A percentile compares a stretch with the other conserved stretches of the same genome.
phyloP scores from a whole-genome alignment of 1,140 invertebrate genomes.

The Schlechtendalia chinensis region DNA sequence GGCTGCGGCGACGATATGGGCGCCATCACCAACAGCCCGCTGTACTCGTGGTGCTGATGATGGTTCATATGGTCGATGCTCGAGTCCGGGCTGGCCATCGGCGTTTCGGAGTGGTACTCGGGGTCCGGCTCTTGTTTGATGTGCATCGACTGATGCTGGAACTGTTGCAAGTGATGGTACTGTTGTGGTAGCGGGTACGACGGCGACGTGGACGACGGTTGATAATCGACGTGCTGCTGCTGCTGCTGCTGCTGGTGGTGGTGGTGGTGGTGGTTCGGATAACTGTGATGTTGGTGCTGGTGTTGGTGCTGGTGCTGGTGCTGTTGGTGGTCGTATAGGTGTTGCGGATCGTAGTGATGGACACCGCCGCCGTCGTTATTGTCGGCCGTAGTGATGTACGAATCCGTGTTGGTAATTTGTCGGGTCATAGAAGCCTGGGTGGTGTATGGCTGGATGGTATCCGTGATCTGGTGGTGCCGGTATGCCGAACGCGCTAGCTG shows the following conservation, averaged over 20 bases:
- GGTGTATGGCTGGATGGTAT: conserved; percentile 55
- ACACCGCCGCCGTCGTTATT: not conserved
- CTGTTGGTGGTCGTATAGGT: conserved; percentile 57
- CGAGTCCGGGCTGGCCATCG: conserved; percentile 42
- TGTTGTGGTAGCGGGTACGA: conserved; percentile 39
- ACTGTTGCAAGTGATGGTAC: not conserved
- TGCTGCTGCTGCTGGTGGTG: conserved; percentile 13
- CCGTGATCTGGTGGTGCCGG: conserved; percentile 44
- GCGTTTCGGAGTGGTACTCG: not conserved
- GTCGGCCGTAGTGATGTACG: conserved; percentile 44
- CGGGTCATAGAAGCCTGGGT: conserved; percentile 54
- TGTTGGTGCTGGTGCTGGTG: conserved; percentile 3
- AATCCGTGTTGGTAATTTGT: conserved; percentile 39
- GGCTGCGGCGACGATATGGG: not conserved
- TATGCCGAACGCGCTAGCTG: conserved; percentile 43
- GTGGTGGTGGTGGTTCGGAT: too few relatives aligned
- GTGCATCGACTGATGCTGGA: not conserved
- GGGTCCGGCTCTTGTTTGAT: not conserved
- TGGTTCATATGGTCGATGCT: not conserved
- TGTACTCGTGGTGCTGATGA: not conserved
- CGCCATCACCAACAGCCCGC: conserved; percentile 20
- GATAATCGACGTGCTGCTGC: conserved; percentile 21
- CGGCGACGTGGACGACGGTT: conserved; percentile 24
- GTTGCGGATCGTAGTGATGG: not conserved
- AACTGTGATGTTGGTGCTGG: not conserved